These are phyloP conservation scores for Argya squamiceps DNA, from an alignment of 2,797 vertebrate genomes.

Conservation along the genomic window DNA sequence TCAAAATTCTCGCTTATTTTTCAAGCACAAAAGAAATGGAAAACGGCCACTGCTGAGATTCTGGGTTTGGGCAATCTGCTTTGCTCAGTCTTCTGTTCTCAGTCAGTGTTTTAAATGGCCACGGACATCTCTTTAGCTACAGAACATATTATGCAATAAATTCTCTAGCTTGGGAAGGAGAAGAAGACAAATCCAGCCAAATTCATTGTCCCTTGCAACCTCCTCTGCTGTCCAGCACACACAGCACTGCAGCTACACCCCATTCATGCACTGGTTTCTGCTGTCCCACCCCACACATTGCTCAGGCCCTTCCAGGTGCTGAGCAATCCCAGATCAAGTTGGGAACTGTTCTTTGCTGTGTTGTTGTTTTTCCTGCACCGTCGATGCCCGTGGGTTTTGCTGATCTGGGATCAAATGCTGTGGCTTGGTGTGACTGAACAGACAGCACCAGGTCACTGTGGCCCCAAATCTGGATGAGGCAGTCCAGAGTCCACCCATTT, in stretches of 20 bases:
- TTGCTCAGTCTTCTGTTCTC: neutral
- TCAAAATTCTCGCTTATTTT: constrained; percentile 21
- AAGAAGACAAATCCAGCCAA: neutral
- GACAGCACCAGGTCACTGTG: neutral
- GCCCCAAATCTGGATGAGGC: neutral
- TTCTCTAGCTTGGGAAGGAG: neutral
- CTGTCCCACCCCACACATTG: neutral
- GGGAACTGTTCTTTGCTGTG: neutral
- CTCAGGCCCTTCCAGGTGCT: neutral
- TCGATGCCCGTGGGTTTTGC: neutral
- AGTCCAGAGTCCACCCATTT: neutral
- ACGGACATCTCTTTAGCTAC: neutral
- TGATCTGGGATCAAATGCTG: neutral
- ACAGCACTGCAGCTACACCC: neutral
- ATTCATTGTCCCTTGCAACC: neutral
- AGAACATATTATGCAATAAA: neutral
- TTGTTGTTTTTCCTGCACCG: neutral
- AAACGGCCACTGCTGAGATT: neutral
- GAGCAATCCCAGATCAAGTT: neutral
- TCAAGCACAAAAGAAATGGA: neutral
- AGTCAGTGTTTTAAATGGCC: neutral
- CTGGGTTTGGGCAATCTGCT: neutral
- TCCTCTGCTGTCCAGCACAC: neutral
- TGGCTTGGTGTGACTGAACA: neutral
- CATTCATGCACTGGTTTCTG: neutral